A percentile compares a stretch with the other conserved stretches of the same genome.
These are phyloP conservation scores for Dioctria linearis DNA, from an alignment of 2,888 invertebrate genomes.

Conservation along the genomic window DNA sequence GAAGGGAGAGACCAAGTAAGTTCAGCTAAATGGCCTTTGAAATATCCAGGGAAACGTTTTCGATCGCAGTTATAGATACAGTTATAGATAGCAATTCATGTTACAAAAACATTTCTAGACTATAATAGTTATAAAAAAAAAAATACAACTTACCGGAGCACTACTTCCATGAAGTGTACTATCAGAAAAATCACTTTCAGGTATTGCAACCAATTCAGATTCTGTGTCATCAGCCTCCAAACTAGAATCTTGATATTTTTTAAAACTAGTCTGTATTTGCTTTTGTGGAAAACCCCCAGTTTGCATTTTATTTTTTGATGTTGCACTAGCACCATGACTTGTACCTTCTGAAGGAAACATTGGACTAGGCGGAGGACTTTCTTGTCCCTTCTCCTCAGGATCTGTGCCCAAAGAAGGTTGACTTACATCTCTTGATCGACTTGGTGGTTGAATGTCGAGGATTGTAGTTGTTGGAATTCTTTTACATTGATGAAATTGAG, in stretches of 20 bases:
- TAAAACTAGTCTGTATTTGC: conserved; percentile 69
- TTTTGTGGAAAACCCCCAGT: conserved; percentile 80
- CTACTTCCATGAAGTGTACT: conserved; percentile 87
- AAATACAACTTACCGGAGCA: conserved; percentile 72
- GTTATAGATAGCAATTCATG: too few species aligned
- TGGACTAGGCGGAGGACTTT: conserved; percentile 76
- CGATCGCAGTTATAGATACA: too few species aligned
- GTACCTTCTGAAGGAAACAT: conserved; percentile 76
- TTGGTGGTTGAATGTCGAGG: conserved; percentile 79
- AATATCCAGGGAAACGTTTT: too few species aligned
- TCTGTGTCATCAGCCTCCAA: conserved; percentile 89
- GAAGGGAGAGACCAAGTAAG: too few species aligned
- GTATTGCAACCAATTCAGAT: conserved; percentile 90
- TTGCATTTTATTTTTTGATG: conserved; percentile 71
- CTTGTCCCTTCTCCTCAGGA: conserved; percentile 73
- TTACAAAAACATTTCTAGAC: too few species aligned
- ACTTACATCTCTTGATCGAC: conserved; percentile 76
- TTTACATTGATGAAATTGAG: conserved; percentile 92
- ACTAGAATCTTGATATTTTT: conserved; percentile 73
- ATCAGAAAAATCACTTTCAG: conserved; percentile 90
- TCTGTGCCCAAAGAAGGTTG: conserved; percentile 83
- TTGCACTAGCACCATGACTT: conserved; percentile 69
- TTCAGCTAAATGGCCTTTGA: too few species aligned
- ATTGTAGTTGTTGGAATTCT: conserved; percentile 86
- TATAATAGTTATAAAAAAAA: conserved; percentile 20